Percentiles rank a stretch among this genome's conserved stretches.
phyloP scores from a whole-genome alignment of 2,888 invertebrate species.

The Tipula vernalis region DNA sequence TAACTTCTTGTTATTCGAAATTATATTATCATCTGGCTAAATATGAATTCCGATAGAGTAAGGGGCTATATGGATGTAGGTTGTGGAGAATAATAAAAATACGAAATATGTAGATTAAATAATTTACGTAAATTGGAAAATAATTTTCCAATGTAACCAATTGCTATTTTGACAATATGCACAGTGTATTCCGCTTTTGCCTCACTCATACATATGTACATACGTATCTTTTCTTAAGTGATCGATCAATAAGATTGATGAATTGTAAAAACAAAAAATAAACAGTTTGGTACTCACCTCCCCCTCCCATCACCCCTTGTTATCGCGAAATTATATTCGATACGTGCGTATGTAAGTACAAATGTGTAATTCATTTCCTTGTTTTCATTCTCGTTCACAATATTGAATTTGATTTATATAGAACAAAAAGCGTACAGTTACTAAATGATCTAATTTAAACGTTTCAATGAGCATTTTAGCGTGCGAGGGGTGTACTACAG shows the following conservation, averaged over 20 bases:
- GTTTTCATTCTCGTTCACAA: background rate
- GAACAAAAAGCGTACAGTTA: background rate
- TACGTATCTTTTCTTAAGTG: background rate
- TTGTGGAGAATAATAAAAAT: background rate
- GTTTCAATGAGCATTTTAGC: background rate
- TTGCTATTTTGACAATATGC: background rate
- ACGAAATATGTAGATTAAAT: background rate
- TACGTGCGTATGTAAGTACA: background rate
- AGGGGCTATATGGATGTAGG: background rate
- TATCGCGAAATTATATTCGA: background rate
- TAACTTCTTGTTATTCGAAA: background rate
- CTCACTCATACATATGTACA: background rate
- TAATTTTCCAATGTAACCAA: background rate
- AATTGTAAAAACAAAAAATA: background rate
- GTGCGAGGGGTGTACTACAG: too few relatives aligned
- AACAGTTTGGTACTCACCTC: background rate
- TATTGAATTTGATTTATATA: background rate
- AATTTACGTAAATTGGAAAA: background rate
- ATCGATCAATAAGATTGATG: slow-evolving; percentile 4
- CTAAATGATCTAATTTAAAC: background rate
- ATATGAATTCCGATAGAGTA: background rate
- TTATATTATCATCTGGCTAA: too few relatives aligned
- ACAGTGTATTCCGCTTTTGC: background rate
- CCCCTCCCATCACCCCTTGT: background rate
- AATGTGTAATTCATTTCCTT: background rate